A percentile compares a stretch with the other conserved stretches of the same genome.
These are phyloP conservation scores for Ichneumoninae sp. DNA, from an alignment of 2,888 invertebrate species.

Conservation along the genomic window DNA sequence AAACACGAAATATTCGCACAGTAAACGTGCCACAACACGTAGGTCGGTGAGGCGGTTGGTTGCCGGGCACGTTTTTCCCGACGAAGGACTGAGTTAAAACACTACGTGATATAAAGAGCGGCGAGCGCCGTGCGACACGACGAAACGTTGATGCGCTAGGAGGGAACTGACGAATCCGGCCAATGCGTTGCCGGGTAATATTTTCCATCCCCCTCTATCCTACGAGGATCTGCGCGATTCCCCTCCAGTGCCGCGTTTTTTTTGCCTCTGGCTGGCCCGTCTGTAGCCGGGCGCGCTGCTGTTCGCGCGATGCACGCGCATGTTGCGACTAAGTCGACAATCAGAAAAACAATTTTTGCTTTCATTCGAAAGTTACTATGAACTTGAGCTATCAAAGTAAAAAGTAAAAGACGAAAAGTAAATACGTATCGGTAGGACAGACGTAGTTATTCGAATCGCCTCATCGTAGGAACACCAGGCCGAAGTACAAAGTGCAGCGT, in stretches of 20 bases:
- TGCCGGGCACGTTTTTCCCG: slow-evolving; percentile 38
- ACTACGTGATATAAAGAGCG: slow-evolving; percentile 40
- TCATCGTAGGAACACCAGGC: background rate
- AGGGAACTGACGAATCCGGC: slow-evolving; percentile 16
- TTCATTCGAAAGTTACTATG: background rate
- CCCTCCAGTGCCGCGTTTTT: slow-evolving; percentile 17
- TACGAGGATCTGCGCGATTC: slow-evolving; percentile 17
- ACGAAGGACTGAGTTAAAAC: slow-evolving; percentile 54
- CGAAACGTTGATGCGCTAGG: slow-evolving; percentile 11
- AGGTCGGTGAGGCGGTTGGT: background rate
- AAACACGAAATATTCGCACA: slow-evolving; percentile 30
- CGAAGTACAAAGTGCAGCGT: slow-evolving; percentile 31
- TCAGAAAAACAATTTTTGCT: background rate
- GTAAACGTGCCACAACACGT: slow-evolving; percentile 25
- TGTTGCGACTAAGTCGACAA: background rate
- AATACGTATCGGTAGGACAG: background rate
- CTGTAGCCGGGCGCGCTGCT: background rate
- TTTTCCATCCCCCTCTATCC: slow-evolving; percentile 28
- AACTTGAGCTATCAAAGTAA: background rate
- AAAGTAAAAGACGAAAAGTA: background rate
- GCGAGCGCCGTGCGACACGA: slow-evolving; percentile 20
- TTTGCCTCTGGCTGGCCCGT: background rate
- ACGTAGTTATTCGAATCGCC: background rate
- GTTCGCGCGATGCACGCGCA: background rate
- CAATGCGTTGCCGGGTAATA: slow-evolving; percentile 3